phyloP scores from a whole-genome alignment of 2,113 vertebrate genomes.

The Sebastes fasciatus region DNA sequence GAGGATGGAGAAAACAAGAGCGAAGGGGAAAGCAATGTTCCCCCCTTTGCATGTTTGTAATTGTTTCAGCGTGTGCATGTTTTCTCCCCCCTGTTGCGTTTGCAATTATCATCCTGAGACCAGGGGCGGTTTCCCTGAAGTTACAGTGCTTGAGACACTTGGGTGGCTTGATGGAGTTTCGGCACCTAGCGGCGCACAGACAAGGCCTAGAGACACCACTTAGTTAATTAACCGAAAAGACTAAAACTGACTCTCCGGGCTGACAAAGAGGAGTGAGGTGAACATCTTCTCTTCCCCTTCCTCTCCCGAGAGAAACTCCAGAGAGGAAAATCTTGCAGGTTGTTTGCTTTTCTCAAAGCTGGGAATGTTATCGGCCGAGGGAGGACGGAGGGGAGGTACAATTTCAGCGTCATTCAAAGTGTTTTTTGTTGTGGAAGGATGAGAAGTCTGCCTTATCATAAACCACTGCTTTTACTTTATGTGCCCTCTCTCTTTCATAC shows the following conservation, averaged over 20 bases:
- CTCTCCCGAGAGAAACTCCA: constrained; percentile 34
- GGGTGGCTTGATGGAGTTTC: constrained; percentile 75
- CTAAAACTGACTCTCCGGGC: constrained; percentile 65
- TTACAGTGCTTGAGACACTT: constrained; percentile 56
- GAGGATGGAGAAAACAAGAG: constrained; percentile 36
- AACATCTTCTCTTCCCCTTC: constrained; percentile 21
- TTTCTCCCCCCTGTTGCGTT: constrained; percentile 53
- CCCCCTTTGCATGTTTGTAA: constrained; percentile 63
- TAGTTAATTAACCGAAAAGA: constrained; percentile 82
- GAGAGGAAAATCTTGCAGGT: constrained; percentile 53
- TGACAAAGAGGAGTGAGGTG: constrained; percentile 68
- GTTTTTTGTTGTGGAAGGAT: constrained; percentile 23
- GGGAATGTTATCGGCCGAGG: constrained; percentile 30
- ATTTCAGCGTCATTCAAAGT: constrained; percentile 19
- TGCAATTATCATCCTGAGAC: constrained; percentile 74
- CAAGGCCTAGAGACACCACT: constrained; percentile 72
- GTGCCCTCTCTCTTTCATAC: constrained; percentile 6
- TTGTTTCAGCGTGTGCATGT: constrained; percentile 54
- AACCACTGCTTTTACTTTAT: constrained; percentile 28
- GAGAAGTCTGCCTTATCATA: constrained; percentile 34
- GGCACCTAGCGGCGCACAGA: constrained; percentile 60
- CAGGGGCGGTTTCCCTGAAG: constrained; percentile 61
- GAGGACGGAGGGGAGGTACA: constrained; percentile 9
- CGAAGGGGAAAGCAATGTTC: constrained; percentile 44
- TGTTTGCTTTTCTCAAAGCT: constrained; percentile 63